These are phyloP conservation scores for Agrypnia vestita DNA, from an alignment of 1,140 invertebrate genomes.

Conservation along the genomic window DNA sequence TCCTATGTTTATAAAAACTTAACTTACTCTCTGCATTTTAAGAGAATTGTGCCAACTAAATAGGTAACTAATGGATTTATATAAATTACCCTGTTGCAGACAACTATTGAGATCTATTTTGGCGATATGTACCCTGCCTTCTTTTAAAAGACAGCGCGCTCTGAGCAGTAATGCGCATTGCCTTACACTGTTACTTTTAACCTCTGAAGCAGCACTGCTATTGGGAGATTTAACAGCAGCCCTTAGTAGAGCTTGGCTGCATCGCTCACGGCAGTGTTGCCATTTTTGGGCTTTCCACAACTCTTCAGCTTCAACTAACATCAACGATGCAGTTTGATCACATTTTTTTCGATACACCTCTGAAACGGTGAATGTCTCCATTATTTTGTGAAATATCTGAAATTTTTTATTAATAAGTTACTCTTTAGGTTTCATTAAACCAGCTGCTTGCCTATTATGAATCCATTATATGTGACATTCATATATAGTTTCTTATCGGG, in stretches of 20 bases:
- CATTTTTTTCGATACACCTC: slow-evolving; percentile 45
- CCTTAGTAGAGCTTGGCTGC: slow-evolving; percentile 20
- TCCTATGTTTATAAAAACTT: not conserved
- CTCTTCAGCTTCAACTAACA: slow-evolving; percentile 17
- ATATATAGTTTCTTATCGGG: no score
- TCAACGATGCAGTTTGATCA: not conserved
- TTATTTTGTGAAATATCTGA: slow-evolving; percentile 20
- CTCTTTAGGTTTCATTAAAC: no score
- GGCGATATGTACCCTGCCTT: slow-evolving; percentile 12
- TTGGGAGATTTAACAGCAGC: slow-evolving; percentile 15
- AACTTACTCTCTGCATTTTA: not conserved
- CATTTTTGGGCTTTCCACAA: slow-evolving; percentile 18
- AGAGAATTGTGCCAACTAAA: no score
- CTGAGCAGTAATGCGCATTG: slow-evolving; percentile 9
- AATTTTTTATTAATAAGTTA: not conserved
- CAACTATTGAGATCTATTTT: slow-evolving; percentile 19
- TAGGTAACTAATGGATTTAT: not conserved
- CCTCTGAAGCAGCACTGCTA: not conserved
- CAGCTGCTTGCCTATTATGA: no score
- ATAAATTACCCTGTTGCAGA: slow-evolving; percentile 10
- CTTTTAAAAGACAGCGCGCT: slow-evolving; percentile 26
- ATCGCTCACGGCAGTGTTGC: slow-evolving; percentile 6
- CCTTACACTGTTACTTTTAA: not conserved
- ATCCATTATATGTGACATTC: no score
- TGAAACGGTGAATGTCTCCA: slow-evolving; percentile 28